Base-by-base conservation (phyloP, 1,140 invertebrate species). In the Archivesica marissinica region DNA sequence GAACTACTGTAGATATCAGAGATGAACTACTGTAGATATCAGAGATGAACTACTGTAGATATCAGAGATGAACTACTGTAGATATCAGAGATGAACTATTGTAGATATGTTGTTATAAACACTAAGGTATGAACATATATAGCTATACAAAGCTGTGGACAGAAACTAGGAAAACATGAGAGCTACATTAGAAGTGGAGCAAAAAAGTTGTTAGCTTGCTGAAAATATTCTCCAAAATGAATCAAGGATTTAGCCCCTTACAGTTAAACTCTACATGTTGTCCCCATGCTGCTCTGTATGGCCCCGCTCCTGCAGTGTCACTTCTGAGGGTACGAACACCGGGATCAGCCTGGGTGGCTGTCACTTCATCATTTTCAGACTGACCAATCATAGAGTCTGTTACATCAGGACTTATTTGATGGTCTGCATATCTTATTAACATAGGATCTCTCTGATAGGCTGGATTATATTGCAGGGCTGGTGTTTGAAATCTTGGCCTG, bases 401-500 rank as follows among this genome's bases (percentile, higher is more conserved):
- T 72, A 47, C 68, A 52, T 30, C 68, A 23, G 11, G 25, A 52
- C 28, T 0, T 30, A 28, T 11, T 13, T 30, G 68, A 28, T 72
- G 50, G 11, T 50, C 30, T 9, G 68, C 68, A 72, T 72, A 64
- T 11, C 38, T 17, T 17, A 15, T 64, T 64, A 64, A 17, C 9
- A 64, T 28, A 11, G 59, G 59, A 35, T 30, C 38, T 64, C 59
- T 64, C 23, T 64, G 59, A 76, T 76, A 68, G 38, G 38, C 25
- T 33, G 77, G 80, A 35, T 59, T 64, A 44, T 61, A 83, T n/a
- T 74, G 44, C 20, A 83, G 80, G 75, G 80, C 80, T 44, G 80
- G 80, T 23, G 80, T 83, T 23, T 39, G n/a, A 25, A 44, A 72
- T 23, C 64, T 68, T 25, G 33, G 20, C 28, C 33, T 39, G 33